Conservation (phyloP, 2,113 vertebrate genomes). For the Cynocephalus volans region DNA sequence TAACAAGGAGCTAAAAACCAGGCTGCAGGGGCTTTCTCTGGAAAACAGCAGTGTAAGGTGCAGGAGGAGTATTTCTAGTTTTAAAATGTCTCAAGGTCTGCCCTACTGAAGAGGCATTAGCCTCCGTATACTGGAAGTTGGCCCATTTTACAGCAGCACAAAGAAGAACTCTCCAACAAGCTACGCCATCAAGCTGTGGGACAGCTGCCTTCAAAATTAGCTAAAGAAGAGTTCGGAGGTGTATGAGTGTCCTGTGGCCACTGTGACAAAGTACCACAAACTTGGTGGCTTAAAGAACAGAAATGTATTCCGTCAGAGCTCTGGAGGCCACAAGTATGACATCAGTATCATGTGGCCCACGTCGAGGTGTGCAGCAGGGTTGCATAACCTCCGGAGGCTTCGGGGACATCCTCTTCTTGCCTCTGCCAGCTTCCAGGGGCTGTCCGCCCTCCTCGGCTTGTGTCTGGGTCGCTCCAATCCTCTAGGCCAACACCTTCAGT, state of each 20-base stretch:
- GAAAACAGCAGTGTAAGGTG: too few relatives aligned
- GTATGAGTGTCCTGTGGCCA: too few relatives aligned
- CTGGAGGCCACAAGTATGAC: not conserved
- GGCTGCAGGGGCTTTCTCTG: not conserved
- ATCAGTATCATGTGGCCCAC: not conserved
- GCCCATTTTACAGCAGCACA: not conserved
- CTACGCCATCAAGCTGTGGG: not conserved
- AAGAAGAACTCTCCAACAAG: too few relatives aligned
- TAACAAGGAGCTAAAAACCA: not conserved
- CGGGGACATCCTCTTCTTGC: too few relatives aligned
- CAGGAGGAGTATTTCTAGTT: not conserved
- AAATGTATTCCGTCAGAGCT: rapidly evolving
- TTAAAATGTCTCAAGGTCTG: not conserved
- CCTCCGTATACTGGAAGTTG: rapidly evolving
- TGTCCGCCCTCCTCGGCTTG: not conserved
- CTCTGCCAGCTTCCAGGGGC: not conserved
- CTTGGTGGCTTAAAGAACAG: not conserved
- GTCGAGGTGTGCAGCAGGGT: not conserved
- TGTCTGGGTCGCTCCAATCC: not conserved
- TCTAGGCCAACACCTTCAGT: rapidly evolving
- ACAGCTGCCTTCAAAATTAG: not conserved
- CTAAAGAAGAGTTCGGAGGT: too few relatives aligned
- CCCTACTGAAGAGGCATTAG: not conserved
- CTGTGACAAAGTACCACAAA: not conserved
- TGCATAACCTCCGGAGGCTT: rapidly evolving